These are phyloP conservation scores for Caretta caretta DNA, from an alignment of 2,113 vertebrate species.

Conservation along the genomic window DNA sequence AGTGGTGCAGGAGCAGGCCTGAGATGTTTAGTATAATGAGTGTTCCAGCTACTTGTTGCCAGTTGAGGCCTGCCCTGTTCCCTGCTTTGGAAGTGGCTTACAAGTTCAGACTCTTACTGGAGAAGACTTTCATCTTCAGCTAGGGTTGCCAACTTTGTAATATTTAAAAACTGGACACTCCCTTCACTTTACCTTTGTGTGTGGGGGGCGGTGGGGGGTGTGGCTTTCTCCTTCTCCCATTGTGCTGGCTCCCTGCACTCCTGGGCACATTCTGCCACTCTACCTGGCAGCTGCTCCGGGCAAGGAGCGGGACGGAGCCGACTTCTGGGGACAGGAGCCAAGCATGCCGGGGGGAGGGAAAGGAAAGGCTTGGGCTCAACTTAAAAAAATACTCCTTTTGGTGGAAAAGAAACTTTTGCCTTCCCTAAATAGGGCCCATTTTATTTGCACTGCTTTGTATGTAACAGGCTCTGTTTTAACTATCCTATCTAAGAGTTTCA, in stretches of 20 bases:
- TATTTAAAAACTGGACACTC: background rate
- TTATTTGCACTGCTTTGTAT: background rate
- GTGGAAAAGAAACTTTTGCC: conserved; percentile 20
- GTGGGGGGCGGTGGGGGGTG: too few species aligned
- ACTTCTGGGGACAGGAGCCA: too few species aligned
- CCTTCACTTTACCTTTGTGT: background rate
- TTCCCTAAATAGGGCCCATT: background rate
- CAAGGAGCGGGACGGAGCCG: too few species aligned
- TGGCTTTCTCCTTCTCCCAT: too few species aligned
- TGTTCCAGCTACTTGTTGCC: conserved; percentile 71
- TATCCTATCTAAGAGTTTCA: background rate
- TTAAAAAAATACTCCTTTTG: background rate
- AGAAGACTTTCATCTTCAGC: background rate
- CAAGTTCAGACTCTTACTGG: conserved; percentile 67
- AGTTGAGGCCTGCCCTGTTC: conserved; percentile 63
- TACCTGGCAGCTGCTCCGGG: too few species aligned
- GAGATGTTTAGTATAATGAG: conserved; percentile 9
- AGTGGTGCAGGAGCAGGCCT: conserved; percentile 24
- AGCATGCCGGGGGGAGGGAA: background rate
- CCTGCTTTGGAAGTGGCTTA: conserved; percentile 69
- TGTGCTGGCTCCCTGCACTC: too few species aligned
- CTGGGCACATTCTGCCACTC: background rate
- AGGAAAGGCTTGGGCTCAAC: conserved; percentile 54
- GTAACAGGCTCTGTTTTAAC: background rate
- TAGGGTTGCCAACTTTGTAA: background rate